These are phyloP conservation scores for Hirtodrosophila cameraria DNA, from an alignment of 2,888 invertebrate species.

Conservation along the genomic window DNA sequence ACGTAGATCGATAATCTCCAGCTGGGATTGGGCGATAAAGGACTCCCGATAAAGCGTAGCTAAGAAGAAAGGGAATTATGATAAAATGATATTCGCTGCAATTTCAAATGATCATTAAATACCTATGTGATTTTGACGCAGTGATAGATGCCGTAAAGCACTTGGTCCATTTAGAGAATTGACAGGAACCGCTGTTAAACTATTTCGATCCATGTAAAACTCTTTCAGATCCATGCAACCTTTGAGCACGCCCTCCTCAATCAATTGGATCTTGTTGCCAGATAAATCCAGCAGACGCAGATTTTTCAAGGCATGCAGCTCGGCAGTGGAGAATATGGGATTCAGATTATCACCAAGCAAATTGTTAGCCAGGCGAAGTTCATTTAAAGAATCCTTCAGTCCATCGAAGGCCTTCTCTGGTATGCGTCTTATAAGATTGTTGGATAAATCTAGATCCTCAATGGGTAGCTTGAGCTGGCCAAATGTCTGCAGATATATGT, in stretches of 20 bases:
- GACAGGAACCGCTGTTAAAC: slow-evolving; percentile 90
- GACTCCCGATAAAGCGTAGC: slow-evolving; percentile 88
- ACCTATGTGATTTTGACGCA: slow-evolving; percentile 93
- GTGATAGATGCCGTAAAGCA: slow-evolving; percentile 89
- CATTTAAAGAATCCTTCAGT: slow-evolving; percentile 88
- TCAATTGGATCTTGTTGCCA: slow-evolving; percentile 91
- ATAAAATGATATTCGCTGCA: too few species aligned
- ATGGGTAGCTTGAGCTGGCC: slow-evolving; percentile 90
- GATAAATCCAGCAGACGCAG: slow-evolving; percentile 91
- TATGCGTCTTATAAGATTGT: slow-evolving; percentile 91
- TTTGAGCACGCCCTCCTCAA: slow-evolving; percentile 94
- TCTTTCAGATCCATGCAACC: slow-evolving; percentile 92
- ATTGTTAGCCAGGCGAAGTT: slow-evolving; percentile 90
- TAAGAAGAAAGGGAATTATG: slow-evolving; percentile 76
- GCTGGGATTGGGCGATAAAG: slow-evolving; percentile 88
- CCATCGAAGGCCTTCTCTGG: slow-evolving; percentile 90
- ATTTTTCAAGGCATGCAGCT: slow-evolving; percentile 90
- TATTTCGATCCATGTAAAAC: slow-evolving; percentile 92
- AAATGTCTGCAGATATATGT: slow-evolving; percentile 85
- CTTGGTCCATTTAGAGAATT: slow-evolving; percentile 92
- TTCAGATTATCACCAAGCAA: slow-evolving; percentile 95
- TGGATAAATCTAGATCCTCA: slow-evolving; percentile 91
- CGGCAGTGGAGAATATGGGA: slow-evolving; percentile 94
- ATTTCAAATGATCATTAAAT: background rate
- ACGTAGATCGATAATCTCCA: slow-evolving; percentile 92